phyloP scores from a whole-genome alignment of 2,113 vertebrate species.

The Leptobrachium leishanense region DNA sequence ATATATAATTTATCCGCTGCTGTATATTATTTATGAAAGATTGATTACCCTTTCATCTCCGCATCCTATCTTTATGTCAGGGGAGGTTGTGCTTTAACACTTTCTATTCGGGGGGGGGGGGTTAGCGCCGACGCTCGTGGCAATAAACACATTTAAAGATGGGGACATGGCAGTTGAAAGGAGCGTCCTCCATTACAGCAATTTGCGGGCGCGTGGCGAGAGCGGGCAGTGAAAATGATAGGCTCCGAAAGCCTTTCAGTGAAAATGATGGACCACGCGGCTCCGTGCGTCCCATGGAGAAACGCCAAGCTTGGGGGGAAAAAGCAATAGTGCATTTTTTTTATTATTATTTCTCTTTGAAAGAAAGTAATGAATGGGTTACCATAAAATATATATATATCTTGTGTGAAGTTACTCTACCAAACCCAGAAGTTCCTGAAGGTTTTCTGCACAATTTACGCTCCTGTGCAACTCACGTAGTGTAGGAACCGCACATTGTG shows the following conservation, averaged over 20 bases:
- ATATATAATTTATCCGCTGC: conserved; percentile 62
- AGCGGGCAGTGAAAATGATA: conserved; percentile 31
- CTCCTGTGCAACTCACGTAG: no score
- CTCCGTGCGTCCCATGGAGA: no score
- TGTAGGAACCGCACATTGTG: no score
- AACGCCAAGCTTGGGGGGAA: no score
- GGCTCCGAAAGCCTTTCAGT: conserved; percentile 25
- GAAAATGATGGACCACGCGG: conserved; percentile 2
- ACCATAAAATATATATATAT: no score
- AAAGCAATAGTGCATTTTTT: no score
- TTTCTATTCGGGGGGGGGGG: conserved; percentile 43
- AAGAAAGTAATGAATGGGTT: no score
- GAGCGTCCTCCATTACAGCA: conserved; percentile 35
- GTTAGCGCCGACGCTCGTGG: conserved; percentile 3
- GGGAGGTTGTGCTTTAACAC: conserved; percentile 54
- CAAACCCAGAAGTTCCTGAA: no score
- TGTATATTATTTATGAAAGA: conserved; percentile 74
- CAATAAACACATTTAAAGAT: conserved; percentile 14
- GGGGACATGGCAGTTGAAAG: conserved; percentile 18
- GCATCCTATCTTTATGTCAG: conserved; percentile 64
- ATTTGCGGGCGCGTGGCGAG: conserved; percentile 8
- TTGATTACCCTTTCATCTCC: conserved; percentile 68
- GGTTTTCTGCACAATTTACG: no score
- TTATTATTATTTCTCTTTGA: no score
- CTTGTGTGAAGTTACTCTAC: no score